A percentile compares a stretch with the other conserved stretches of the same genome.
Conservation (phyloP, 1,140 invertebrate species). For the Micrasema longulum region DNA sequence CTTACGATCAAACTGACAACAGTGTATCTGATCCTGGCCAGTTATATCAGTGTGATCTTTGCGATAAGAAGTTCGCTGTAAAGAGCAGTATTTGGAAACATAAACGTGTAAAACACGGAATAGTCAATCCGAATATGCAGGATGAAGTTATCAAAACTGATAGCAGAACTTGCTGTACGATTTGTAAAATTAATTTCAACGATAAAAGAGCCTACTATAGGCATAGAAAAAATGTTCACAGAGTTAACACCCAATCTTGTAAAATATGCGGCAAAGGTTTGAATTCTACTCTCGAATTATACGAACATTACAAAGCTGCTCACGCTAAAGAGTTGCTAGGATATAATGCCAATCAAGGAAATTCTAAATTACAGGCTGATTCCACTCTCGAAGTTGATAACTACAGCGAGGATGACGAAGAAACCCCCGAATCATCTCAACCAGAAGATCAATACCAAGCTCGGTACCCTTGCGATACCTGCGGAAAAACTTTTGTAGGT, state of each 20-base stretch:
- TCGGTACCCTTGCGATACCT: conserved; percentile 64
- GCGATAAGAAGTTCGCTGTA: conserved; percentile 65
- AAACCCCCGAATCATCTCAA: conserved; percentile 58
- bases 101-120: conserved; percentile 67
- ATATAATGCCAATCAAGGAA: conserved; percentile 63
- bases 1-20: conserved; percentile 53
- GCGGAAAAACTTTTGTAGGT: conserved; percentile 65
- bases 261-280: conserved; percentile 66
- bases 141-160: conserved; percentile 38
- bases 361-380: conserved; percentile 56
- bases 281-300: conserved; percentile 63
- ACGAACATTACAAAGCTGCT: conserved; percentile 64
- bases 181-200: conserved; percentile 66
- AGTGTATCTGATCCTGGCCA: conserved; percentile 55
- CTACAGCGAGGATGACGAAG: conserved; percentile 60
- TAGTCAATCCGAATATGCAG: conserved; percentile 58
- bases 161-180: conserved; percentile 64
- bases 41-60: conserved; percentile 64
- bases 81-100: conserved; percentile 67
- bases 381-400: conserved; percentile 52
- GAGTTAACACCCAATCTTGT: conserved; percentile 63
- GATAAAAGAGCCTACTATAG: conserved; percentile 68
- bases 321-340: conserved; percentile 66
- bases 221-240: conserved; percentile 66
- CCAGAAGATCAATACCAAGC: conserved; percentile 63